A percentile compares a stretch with the other conserved stretches of the same genome.
These are phyloP conservation scores for Leistus spinibarbis DNA, from an alignment of 2,888 invertebrate species.

Conservation along the genomic window DNA sequence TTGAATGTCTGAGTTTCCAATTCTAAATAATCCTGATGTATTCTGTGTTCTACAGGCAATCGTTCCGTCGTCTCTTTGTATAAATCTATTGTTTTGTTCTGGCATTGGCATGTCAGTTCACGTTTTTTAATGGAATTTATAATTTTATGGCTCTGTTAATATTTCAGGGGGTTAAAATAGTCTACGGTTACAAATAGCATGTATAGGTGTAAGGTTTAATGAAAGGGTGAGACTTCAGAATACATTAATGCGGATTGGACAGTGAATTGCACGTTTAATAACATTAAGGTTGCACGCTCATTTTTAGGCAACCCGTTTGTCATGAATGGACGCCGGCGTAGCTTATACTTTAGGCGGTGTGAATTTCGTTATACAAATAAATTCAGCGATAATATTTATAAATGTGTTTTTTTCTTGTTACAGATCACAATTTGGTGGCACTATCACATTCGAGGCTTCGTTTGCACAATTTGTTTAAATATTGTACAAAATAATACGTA, in stretches of 20 bases:
- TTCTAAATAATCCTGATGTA: not conserved
- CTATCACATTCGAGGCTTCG: not conserved
- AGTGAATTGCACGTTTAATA: too few relatives aligned
- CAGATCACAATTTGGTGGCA: slow-evolving; percentile 17
- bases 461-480: not conserved
- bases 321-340: too few relatives aligned
- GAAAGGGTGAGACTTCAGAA: too few relatives aligned
- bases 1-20: too few relatives aligned
- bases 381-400: not conserved
- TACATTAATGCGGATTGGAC: too few relatives aligned
- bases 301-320: too few relatives aligned
- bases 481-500: not conserved
- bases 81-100: not conserved
- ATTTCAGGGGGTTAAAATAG: not conserved
- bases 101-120: not conserved
- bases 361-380: not conserved
- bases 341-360: too few relatives aligned
- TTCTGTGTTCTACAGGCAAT: not conserved
- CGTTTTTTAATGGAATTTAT: not conserved
- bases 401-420: not conserved
- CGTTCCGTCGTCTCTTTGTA: not conserved
- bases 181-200: too few relatives aligned
- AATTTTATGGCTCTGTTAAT: not conserved
- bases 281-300: too few relatives aligned
- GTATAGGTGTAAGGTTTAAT: too few relatives aligned